phyloP scores from a whole-genome alignment of 2,888 invertebrate genomes.

The Aleiodes testaceus region DNA sequence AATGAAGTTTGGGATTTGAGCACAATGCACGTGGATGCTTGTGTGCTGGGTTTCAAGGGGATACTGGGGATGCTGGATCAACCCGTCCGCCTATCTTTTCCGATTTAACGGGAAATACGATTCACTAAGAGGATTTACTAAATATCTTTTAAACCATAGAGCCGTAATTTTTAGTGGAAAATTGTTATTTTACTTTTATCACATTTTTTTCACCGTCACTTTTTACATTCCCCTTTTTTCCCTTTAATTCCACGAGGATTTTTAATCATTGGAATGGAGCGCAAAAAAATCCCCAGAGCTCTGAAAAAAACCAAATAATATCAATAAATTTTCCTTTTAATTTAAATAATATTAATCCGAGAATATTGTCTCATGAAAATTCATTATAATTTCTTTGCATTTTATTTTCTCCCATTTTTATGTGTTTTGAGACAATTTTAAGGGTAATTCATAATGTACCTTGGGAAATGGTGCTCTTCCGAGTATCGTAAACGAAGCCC shows the following conservation, averaged over 20 bases:
- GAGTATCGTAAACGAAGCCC: slow-evolving; percentile 42
- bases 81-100: slow-evolving; percentile 31
- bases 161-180: slow-evolving; percentile 33
- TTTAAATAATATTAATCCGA: neutral
- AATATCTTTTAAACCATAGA: slow-evolving; percentile 33
- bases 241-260: no score
- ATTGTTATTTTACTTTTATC: slow-evolving; percentile 18
- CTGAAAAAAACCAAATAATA: neutral
- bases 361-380: slow-evolving; percentile 27
- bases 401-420: neutral
- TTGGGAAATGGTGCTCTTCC: slow-evolving; percentile 33
- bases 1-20: slow-evolving; percentile 36
- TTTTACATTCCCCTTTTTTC: neutral
- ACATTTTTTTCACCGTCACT: neutral
- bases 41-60: neutral
- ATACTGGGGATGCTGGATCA: slow-evolving; percentile 22
- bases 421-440: slow-evolving; percentile 24
- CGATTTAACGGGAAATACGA: slow-evolving; percentile 42
- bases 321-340: neutral
- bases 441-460: slow-evolving; percentile 37
- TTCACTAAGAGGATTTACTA: slow-evolving; percentile 45
- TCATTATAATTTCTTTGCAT: slow-evolving; percentile 9
- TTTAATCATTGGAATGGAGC: no score
- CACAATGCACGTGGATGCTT: slow-evolving; percentile 8
- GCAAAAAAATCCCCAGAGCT: no score